Percentiles rank a stretch among this genome's conserved stretches.
Evolutionary conservation across 1,140 invertebrate species (phyloP).

Genomic region (Drosophila mojavensis): DNA sequence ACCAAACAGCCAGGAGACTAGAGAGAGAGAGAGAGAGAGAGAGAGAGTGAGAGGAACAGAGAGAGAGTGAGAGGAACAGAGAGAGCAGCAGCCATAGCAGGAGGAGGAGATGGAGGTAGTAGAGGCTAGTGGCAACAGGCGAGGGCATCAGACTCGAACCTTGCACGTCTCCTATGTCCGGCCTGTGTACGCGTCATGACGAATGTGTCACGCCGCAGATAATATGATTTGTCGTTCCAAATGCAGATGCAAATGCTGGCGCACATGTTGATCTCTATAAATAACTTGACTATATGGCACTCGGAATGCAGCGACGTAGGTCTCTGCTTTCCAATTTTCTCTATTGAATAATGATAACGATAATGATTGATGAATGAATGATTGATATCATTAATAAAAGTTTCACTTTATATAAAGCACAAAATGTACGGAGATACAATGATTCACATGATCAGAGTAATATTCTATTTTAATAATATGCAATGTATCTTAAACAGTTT

Average conservation of each 20-base stretch:
- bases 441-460: too few relatives aligned
- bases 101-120: neutral
- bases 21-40: neutral
- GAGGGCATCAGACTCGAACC: neutral
- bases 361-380: conserved; percentile 17
- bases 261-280: conserved; percentile 40
- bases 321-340: neutral
- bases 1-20: neutral
- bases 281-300: conserved; percentile 32
- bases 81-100: too few relatives aligned
- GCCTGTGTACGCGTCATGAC: conserved; percentile 53
- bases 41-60: neutral
- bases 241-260: conserved; percentile 49
- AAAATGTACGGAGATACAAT: too few relatives aligned
- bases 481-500: too few relatives aligned
- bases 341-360: conserved; percentile 5
- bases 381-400: neutral
- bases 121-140: neutral
- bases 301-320: neutral
- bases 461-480: too few relatives aligned
- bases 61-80: too few relatives aligned
- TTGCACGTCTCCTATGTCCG: conserved; percentile 14
- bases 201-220: conserved; percentile 68
- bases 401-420: too few relatives aligned
- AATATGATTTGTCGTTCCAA: conserved; percentile 70